phyloP scores from a whole-genome alignment of 1,140 invertebrate genomes.

The Drosophila novamexicana region DNA sequence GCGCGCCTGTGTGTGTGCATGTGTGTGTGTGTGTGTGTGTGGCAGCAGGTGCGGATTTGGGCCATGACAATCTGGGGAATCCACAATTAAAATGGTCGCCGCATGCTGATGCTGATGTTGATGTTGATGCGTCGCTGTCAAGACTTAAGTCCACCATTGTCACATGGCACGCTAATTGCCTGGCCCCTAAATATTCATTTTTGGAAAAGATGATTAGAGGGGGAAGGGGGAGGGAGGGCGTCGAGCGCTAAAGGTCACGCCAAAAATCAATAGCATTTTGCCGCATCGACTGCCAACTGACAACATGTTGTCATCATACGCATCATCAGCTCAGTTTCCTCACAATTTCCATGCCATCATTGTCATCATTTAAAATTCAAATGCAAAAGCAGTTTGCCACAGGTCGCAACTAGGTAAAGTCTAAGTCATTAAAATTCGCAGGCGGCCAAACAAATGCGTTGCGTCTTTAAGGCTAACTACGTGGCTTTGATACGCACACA shows the following conservation, averaged over 20 bases:
- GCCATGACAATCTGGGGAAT: conserved; percentile 1
- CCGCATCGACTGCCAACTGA: conserved; percentile 17
- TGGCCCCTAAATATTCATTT: conserved; percentile 30
- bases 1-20: not conserved
- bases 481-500: conserved; percentile 56
- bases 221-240: too few relatives aligned
- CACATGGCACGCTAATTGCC: conserved; percentile 54
- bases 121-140: conserved; percentile 27
- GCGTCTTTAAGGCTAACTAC: conserved; percentile 61
- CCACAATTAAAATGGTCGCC: conserved; percentile 30
- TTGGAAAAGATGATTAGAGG: too few relatives aligned
- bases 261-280: conserved; percentile 62
- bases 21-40: not conserved
- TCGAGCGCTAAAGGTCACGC: conserved; percentile 54
- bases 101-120: conserved; percentile 16
- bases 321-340: not conserved
- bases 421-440: conserved; percentile 75
- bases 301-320: not conserved
- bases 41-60: conserved; percentile 29
- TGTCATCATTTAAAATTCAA: conserved; percentile 74
- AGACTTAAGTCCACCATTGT: conserved; percentile 27
- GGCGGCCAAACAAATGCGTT: conserved; percentile 62
- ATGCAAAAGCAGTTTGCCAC: conserved; percentile 67
- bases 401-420: conserved; percentile 25
- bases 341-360: conserved; percentile 19